Conservation (phyloP, 2,797 vertebrate genomes). For the Enteromius mattozi region DNA sequence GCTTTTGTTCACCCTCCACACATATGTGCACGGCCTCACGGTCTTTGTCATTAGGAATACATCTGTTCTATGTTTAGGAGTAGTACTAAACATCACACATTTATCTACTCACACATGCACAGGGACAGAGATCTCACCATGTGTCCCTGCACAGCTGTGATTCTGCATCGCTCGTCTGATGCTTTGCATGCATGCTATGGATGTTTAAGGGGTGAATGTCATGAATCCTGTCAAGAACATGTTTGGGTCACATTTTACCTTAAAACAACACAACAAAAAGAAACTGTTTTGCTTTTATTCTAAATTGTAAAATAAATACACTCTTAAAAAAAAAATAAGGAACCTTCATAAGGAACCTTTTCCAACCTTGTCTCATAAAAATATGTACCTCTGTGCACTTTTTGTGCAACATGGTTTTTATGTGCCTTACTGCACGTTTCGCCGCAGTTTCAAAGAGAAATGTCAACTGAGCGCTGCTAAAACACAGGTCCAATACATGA, state of each 20-base stretch:
- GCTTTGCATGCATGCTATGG: neutral
- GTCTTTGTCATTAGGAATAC: slow-evolving; percentile 14
- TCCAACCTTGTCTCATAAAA: no score
- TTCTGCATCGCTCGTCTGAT: neutral
- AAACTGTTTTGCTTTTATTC: neutral
- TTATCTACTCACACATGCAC: neutral
- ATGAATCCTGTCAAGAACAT: neutral
- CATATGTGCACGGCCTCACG: neutral
- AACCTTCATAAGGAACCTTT: no score
- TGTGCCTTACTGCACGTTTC: no score
- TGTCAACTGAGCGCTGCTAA: no score
- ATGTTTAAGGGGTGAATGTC: neutral
- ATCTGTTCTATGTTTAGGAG: slow-evolving; percentile 2
- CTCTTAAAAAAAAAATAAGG: no score
- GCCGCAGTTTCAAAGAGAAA: no score
- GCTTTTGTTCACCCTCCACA: neutral
- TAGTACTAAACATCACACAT: neutral
- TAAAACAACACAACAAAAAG: neutral
- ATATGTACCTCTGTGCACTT: no score
- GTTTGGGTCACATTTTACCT: neutral
- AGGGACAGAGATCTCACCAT: neutral
- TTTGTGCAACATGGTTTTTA: no score
- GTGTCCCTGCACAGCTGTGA: slow-evolving; percentile 1
- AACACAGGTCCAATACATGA: no score
- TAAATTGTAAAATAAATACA: neutral